A percentile compares a stretch with the other conserved stretches of the same genome.
phyloP scores from a whole-genome alignment of 2,113 vertebrate genomes.

The Peromyscus polionotus region DNA sequence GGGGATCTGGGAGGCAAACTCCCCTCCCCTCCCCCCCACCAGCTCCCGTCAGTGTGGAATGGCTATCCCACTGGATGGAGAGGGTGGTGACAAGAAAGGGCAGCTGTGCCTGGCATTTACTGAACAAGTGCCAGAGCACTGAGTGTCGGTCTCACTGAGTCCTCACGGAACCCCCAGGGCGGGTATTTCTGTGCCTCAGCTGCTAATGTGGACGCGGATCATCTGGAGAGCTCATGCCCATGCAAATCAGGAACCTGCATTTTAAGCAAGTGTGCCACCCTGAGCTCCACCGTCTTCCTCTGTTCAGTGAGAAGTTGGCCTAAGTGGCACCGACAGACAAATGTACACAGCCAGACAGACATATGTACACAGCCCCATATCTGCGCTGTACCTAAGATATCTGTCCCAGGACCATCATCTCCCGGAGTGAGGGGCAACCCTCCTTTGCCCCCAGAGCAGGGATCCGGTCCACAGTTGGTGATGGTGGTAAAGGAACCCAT shows the following conservation, averaged over 20 bases:
- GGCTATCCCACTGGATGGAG: not conserved
- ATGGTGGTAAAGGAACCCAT: not conserved
- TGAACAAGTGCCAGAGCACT: not conserved
- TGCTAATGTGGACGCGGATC: rapidly evolving
- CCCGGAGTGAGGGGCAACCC: not conserved
- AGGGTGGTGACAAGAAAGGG: too few species aligned
- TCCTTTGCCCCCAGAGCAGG: not conserved
- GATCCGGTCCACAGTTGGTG: too few species aligned
- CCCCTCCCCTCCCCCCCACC: too few species aligned
- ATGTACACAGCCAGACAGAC: too few species aligned
- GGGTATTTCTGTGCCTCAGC: not conserved
- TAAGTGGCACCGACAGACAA: not conserved
- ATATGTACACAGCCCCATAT: too few species aligned
- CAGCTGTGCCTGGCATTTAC: too few species aligned
- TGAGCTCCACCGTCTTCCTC: not conserved
- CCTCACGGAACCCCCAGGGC: not conserved
- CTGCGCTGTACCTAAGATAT: not conserved
- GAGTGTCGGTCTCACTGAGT: not conserved
- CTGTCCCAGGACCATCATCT: not conserved
- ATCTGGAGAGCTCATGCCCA: not conserved
- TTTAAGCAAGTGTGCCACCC: not conserved
- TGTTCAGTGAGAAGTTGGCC: not conserved
- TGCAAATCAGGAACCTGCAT: not conserved
- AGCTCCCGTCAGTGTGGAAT: not conserved
- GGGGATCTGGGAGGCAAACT: not conserved